Base-by-base conservation (phyloP, 2,797 vertebrate species). In the Acipenser transmontanus region DNA sequence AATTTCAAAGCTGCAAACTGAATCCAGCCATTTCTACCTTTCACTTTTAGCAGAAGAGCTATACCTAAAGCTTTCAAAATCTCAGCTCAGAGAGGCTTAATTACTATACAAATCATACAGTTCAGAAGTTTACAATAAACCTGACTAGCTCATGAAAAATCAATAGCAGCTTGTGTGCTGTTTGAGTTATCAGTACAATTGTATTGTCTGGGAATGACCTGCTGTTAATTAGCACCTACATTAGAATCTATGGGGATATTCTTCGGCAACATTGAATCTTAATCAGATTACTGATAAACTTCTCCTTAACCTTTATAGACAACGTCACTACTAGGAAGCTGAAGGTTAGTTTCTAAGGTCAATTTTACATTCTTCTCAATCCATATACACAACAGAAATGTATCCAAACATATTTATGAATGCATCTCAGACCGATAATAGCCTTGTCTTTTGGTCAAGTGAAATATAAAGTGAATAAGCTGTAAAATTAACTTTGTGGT, bases 361-460 rank as follows among this genome's bases (percentile, higher is more conserved):
- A 67, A 61, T 59, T 8, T 48, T 50, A 67, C 56, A 49, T 50
- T 47, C 12, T n/a, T 57, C 14, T n/a, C 54, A 57, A n/a, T n/a
- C 12, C 2, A 11, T n/a, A 57, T 57, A 34, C 61, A 62, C 61
- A 34, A 62, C 61, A 62, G 4, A 62, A 62, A 62, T 17, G 61
- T 85, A 83, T 86, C 78, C 72, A 85, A 87, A 83, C 81, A 84
- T 62, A 73, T 66, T 67, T 60, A 65, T 56, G 74, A 77, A 81
- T 75, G 80, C 76, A 81, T 79, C 78, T 74, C 73, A 64, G 61
- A 76, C 12, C 1, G 79, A 82, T 82, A 78, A 75, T 74, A 72
- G 68, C 60, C 52, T 63, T 72, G 76, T 70, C 80, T 78, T 34
- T 34, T 34, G 34, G 34, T 34, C 34, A 34, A 34, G 34, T 34